These are phyloP conservation scores for Asbolus verrucosus DNA, from an alignment of 1,140 invertebrate species.

Conservation along the genomic window DNA sequence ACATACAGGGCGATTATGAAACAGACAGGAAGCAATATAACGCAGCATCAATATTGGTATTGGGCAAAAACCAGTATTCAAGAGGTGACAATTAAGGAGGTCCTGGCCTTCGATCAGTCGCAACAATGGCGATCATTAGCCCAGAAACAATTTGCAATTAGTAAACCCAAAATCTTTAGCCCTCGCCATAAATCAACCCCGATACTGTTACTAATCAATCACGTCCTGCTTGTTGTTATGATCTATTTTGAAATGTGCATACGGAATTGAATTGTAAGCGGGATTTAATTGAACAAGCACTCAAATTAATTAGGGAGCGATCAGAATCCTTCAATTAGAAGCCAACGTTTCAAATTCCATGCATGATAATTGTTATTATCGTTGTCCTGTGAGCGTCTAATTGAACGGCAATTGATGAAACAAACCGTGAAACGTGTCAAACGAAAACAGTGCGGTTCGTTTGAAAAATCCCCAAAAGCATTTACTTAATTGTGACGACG, in stretches of 20 bases:
- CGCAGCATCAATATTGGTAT: no score
- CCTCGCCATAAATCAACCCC: not conserved
- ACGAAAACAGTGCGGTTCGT: not conserved
- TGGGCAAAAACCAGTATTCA: no score
- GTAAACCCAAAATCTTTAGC: no score
- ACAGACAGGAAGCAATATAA: no score
- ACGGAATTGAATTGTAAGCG: conserved; percentile 10
- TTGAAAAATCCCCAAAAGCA: not conserved
- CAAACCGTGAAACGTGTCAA: not conserved
- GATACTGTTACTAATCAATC: not conserved
- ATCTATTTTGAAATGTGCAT: conserved; percentile 4
- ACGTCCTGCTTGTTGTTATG: not conserved
- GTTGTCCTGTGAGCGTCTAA: not conserved
- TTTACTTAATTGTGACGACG: not conserved
- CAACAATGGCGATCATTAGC: no score
- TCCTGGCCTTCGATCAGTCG: no score
- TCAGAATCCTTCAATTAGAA: conserved; percentile 10
- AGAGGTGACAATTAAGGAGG: no score
- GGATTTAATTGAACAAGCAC: conserved; percentile 20
- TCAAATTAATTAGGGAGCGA: conserved; percentile 23
- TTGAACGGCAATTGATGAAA: not conserved
- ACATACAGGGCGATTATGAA: not conserved
- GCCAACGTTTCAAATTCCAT: not conserved
- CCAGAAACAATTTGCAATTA: no score
- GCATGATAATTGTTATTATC: not conserved